Base-by-base conservation (phyloP, 2,797 vertebrate species). In the Erethizon dorsatum region DNA sequence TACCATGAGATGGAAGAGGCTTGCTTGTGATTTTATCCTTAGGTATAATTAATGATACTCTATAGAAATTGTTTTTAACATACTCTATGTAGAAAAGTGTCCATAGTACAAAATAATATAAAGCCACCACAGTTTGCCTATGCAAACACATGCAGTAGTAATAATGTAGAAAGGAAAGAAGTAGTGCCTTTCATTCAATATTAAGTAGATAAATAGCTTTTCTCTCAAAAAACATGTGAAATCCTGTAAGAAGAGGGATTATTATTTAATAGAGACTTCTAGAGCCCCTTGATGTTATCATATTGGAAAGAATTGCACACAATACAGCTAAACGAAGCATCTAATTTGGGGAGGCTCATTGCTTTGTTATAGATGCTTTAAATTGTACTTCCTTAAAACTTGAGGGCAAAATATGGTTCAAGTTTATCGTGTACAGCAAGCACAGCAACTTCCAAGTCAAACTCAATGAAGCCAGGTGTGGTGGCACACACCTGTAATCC, bases 391-490 rank as follows among this genome's bases (percentile, higher is more conserved):
- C 50, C 95, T 96, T 97, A 92, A 95, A 79, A 97, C 78, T 52
- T 97, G 54, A 96, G 88, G 96, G 84, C 79, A 97, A 98, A 97
- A 96, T 83, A 82, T 78, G 37, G 61, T 96, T 97, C 92, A 83
- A 85, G 67, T 94, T 96, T 92, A 91, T 67, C 84, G 93, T 28
- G 87, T 0, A 1, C 24, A 95, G 71, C 63, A 94, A 95, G 77
- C 3, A 0, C 94, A 67, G 33, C 2, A 22, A 96, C 67, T 24
- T 95, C 83, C 94, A 97, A 96, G 96, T 96, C 87, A 97, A 67
- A 91, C 45, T 61, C 59, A 57, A 57, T 57, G 20, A 57, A 57
- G 56, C 56, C 20, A 7, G 18, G 56, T 20, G 7, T 67, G 2
- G 31, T 33, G 28, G 31, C 14, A 17, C 33, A 69, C 37, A 17